These are phyloP conservation scores for Tachycineta bicolor DNA, from an alignment of 2,113 vertebrate genomes.

Conservation along the genomic window DNA sequence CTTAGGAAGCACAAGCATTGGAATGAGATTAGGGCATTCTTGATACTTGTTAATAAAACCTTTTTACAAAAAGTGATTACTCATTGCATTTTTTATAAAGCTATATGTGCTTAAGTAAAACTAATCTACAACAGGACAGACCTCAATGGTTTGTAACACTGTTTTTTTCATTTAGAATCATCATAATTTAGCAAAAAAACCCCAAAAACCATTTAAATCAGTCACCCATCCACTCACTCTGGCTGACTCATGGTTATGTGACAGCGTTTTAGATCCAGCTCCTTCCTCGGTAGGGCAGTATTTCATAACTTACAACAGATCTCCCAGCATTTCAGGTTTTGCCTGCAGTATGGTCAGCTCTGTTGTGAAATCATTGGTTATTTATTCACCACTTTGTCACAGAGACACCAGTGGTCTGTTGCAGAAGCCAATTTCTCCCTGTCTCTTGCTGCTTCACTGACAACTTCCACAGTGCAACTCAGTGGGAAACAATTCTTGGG, in stretches of 20 bases:
- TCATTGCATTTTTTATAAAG: background rate
- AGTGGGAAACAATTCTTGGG: background rate
- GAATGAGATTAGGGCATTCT: background rate
- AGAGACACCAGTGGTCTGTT: background rate
- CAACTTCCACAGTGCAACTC: background rate
- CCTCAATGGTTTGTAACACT: background rate
- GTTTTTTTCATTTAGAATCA: background rate
- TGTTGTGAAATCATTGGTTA: background rate
- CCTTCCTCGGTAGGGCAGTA: background rate
- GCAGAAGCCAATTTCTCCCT: background rate
- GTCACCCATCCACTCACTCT: background rate
- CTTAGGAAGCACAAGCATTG: background rate
- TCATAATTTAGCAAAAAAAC: background rate
- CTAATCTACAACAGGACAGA: background rate
- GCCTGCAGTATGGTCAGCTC: background rate
- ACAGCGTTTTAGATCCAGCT: background rate
- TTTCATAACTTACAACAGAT: background rate
- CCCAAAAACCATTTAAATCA: background rate
- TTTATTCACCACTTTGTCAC: background rate
- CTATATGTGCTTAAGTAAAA: background rate
- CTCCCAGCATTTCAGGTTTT: background rate
- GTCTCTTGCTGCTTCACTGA: background rate
- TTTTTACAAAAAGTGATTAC: background rate
- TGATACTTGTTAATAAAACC: background rate
- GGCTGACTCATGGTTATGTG: background rate